These are phyloP conservation scores for Forbesichthys papilliferus DNA, from an alignment of 2,113 vertebrate species.

Conservation along the genomic window DNA sequence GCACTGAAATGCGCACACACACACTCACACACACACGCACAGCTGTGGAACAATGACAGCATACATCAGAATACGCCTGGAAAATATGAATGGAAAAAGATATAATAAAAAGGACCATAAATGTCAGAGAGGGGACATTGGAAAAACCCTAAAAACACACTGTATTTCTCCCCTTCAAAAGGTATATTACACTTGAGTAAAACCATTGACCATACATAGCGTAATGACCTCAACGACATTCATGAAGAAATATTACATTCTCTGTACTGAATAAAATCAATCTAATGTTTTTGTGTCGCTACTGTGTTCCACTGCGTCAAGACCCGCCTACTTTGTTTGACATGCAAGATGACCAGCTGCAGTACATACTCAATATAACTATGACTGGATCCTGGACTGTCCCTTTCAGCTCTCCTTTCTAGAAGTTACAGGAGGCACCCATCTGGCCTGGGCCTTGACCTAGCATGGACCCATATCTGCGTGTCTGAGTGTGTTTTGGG, in stretches of 20 bases:
- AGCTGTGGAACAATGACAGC: slow-evolving; percentile 43
- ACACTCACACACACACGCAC: not conserved
- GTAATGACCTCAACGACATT: slow-evolving; percentile 1
- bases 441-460: too few relatives aligned
- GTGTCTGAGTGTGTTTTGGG: not conserved
- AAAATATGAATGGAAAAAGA: slow-evolving; percentile 36
- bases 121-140: slow-evolving; percentile 33
- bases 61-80: slow-evolving; percentile 47
- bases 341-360: too few relatives aligned
- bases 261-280: too few relatives aligned
- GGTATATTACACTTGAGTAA: too few relatives aligned
- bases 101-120: slow-evolving; percentile 30
- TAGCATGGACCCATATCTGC: too few relatives aligned
- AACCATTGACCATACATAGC: slow-evolving; percentile 4
- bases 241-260: too few relatives aligned
- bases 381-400: too few relatives aligned
- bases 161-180: not conserved
- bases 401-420: too few relatives aligned
- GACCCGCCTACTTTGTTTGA: not conserved
- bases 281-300: too few relatives aligned
- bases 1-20: too few relatives aligned
- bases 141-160: slow-evolving; percentile 37
- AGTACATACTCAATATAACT: too few relatives aligned
- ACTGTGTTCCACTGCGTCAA: not conserved
- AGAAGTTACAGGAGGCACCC: too few relatives aligned